These are phyloP conservation scores for Zosterops pallidus DNA, from an alignment of 2,113 vertebrate genomes.

Conservation along the genomic window DNA sequence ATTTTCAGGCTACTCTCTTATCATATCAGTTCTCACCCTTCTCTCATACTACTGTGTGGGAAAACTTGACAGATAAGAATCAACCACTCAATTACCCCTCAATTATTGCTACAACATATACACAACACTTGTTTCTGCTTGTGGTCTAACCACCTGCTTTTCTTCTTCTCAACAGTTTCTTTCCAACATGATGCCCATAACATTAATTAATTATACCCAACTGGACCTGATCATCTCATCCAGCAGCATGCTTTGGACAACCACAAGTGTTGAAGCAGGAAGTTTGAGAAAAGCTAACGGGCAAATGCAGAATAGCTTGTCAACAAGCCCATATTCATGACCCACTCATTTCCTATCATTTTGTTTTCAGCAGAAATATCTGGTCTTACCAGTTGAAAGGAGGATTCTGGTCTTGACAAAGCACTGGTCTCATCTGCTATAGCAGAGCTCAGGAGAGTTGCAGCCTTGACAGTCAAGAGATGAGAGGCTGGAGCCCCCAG, in stretches of 20 bases:
- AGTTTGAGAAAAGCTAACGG: background rate
- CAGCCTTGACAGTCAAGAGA: background rate
- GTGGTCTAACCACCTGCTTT: slow-evolving; percentile 10
- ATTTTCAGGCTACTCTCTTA: slow-evolving; percentile 30
- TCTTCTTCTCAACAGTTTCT: background rate
- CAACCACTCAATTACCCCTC: slow-evolving; percentile 10
- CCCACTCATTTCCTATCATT: background rate
- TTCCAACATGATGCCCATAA: background rate
- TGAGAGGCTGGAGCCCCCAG: background rate
- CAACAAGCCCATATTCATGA: background rate
- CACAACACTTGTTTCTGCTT: background rate
- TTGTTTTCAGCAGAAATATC: background rate
- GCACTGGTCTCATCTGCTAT: background rate
- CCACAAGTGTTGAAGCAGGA: background rate
- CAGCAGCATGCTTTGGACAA: background rate
- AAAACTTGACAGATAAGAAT: slow-evolving; percentile 49
- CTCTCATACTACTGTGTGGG: slow-evolving; percentile 2
- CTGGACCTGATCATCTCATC: background rate
- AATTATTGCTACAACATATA: slow-evolving; percentile 9
- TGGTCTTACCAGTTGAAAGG: background rate
- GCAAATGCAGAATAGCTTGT: background rate
- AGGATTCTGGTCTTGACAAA: background rate
- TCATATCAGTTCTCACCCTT: slow-evolving; percentile 5
- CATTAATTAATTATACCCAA: background rate
- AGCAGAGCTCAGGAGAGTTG: background rate